Conservation (phyloP, 2,797 vertebrate genomes). For the Sebastes matsubarae region DNA sequence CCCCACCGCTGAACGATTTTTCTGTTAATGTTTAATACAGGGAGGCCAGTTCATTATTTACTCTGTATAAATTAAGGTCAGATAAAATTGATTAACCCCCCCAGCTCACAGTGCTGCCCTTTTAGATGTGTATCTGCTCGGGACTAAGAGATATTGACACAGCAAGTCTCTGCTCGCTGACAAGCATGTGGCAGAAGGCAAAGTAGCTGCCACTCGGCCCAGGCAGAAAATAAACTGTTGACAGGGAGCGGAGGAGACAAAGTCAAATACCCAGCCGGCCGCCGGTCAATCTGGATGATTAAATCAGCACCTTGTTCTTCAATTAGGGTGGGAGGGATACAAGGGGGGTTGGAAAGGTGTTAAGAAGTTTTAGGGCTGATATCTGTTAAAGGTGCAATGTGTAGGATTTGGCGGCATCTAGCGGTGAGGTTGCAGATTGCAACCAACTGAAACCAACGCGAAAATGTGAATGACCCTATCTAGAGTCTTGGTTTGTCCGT, state of each 20-base stretch:
- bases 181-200: slow-evolving; percentile 60
- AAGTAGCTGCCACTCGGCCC: slow-evolving; percentile 55
- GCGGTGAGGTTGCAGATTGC: neutral
- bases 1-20: slow-evolving; percentile 38
- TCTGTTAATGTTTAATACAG: slow-evolving; percentile 68
- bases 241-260: slow-evolving; percentile 51
- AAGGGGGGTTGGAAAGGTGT: neutral
- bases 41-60: slow-evolving; percentile 75
- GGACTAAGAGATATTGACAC: slow-evolving; percentile 72
- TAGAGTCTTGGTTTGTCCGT: neutral
- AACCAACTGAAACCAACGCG: neutral
- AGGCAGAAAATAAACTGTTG: slow-evolving; percentile 61
- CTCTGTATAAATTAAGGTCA: slow-evolving; percentile 77
- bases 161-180: slow-evolving; percentile 57
- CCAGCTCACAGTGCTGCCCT: slow-evolving; percentile 53
- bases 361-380: neutral
- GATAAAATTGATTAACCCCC: slow-evolving; percentile 73
- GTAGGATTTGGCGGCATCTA: neutral
- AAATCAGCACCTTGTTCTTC: slow-evolving; percentile 30
- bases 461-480: neutral
- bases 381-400: neutral
- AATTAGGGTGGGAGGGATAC: neutral
- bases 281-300: slow-evolving; percentile 42
- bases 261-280: slow-evolving; percentile 55
- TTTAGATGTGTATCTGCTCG: slow-evolving; percentile 67